Conservation (phyloP, 2,797 vertebrate species). For the Morus bassanus region DNA sequence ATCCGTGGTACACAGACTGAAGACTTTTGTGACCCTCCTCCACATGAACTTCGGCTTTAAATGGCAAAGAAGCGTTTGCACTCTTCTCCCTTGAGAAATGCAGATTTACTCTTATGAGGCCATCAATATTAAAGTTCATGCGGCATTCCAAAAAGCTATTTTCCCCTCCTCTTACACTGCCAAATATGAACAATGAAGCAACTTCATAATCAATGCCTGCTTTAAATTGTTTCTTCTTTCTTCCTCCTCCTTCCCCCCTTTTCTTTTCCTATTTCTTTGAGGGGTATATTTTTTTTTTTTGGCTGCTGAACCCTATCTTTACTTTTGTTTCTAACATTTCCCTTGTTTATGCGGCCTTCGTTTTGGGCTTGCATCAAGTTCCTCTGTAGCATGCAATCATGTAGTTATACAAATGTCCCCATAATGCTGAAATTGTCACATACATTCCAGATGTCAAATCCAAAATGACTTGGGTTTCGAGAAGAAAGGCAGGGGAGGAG, state of each 20-base stretch:
- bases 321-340: not conserved
- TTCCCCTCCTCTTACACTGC: not conserved
- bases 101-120: not conserved
- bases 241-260: not conserved
- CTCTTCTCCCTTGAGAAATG: not conserved
- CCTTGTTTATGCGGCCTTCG: not conserved
- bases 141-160: not conserved
- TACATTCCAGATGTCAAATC: not conserved
- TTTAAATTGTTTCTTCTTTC: not conserved
- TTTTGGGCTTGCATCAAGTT: not conserved
- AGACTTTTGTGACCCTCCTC: not conserved
- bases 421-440: not conserved
- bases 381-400: not conserved
- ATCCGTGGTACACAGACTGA: not conserved
- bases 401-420: not conserved
- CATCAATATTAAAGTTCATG: not conserved
- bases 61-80: not conserved
- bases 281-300: not conserved
- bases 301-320: not conserved
- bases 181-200: not conserved
- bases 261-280: not conserved
- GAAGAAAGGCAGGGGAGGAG: not conserved
- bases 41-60: conserved; percentile 1
- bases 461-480: not conserved
- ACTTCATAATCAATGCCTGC: not conserved